Conservation (phyloP, 2,113 vertebrate genomes). For the Macaca nemestrina region DNA sequence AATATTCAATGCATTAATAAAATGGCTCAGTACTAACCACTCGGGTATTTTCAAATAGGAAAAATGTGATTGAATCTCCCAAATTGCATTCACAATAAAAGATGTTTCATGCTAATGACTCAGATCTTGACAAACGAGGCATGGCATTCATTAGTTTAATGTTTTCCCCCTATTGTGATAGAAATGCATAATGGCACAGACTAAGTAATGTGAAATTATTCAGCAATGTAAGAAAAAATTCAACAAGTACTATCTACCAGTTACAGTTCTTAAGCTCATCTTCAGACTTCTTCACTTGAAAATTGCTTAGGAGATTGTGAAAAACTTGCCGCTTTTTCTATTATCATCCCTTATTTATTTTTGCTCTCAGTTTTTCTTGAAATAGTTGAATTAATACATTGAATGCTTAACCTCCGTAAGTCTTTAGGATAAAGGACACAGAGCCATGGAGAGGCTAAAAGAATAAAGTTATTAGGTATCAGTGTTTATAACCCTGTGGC, state of each 20-base stretch:
- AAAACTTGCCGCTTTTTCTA: conserved; percentile 36
- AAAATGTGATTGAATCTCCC: conserved; percentile 42
- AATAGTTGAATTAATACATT: neutral
- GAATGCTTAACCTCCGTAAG: neutral
- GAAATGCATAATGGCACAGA: conserved; percentile 68
- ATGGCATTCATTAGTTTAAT: conserved; percentile 73
- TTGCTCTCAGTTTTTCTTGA: neutral
- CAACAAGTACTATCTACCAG: conserved; percentile 1
- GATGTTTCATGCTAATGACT: conserved; percentile 30
- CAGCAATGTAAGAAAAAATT: conserved; percentile 54
- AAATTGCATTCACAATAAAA: conserved; percentile 70
- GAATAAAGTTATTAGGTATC: neutral
- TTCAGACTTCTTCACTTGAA: conserved; percentile 49
- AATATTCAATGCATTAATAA: conserved; percentile 71
- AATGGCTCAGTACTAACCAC: conserved; percentile 57
- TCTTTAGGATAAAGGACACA: neutral
- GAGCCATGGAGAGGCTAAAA: neutral
- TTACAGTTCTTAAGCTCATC: conserved; percentile 17
- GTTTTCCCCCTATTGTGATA: conserved; percentile 55
- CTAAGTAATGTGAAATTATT: conserved; percentile 71
- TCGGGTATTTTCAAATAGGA: conserved; percentile 59
- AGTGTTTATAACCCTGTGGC: neutral
- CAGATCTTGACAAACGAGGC: conserved; percentile 73
- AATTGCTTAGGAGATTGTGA: conserved; percentile 40
- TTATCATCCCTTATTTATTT: conserved; percentile 33